Conservation (phyloP, 2,113 vertebrate species). For the Pedionomus torquatus region DNA sequence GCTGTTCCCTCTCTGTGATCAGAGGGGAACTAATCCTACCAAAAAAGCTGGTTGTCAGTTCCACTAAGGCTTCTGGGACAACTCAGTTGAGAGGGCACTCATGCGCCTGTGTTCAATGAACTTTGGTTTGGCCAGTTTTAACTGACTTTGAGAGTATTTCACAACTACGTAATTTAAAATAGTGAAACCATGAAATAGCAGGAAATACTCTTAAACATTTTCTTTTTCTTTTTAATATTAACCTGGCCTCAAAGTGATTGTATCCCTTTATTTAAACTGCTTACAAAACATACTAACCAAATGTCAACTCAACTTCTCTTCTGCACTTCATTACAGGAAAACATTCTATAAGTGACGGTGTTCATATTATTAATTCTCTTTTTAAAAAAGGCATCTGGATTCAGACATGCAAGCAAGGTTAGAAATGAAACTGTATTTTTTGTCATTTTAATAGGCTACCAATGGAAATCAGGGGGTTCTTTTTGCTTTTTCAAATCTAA, state of each 20-base stretch:
- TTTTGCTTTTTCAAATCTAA: slow-evolving; percentile 31
- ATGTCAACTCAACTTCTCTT: not conserved
- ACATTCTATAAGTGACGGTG: not conserved
- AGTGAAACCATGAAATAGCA: not conserved
- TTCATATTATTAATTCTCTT: not conserved
- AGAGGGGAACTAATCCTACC: slow-evolving; percentile 26
- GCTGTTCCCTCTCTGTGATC: not conserved
- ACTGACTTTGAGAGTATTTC: not conserved
- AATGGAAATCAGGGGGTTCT: slow-evolving; percentile 3
- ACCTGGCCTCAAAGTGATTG: not conserved
- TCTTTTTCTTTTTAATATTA: not conserved
- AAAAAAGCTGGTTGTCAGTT: slow-evolving; percentile 10
- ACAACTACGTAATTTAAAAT: not conserved
- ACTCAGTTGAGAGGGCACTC: not conserved
- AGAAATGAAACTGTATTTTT: not conserved
- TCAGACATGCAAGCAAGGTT: not conserved
- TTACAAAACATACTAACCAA: not conserved
- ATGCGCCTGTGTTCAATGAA: not conserved
- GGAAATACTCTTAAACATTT: not conserved
- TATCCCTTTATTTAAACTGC: not conserved
- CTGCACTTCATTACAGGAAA: not conserved
- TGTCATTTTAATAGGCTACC: slow-evolving; percentile 16
- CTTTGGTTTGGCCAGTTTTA: not conserved
- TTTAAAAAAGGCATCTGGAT: not conserved
- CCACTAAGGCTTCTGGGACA: not conserved